These are phyloP conservation scores for Chymomyza caudatula DNA, from an alignment of 2,888 invertebrate genomes.

Conservation along the genomic window DNA sequence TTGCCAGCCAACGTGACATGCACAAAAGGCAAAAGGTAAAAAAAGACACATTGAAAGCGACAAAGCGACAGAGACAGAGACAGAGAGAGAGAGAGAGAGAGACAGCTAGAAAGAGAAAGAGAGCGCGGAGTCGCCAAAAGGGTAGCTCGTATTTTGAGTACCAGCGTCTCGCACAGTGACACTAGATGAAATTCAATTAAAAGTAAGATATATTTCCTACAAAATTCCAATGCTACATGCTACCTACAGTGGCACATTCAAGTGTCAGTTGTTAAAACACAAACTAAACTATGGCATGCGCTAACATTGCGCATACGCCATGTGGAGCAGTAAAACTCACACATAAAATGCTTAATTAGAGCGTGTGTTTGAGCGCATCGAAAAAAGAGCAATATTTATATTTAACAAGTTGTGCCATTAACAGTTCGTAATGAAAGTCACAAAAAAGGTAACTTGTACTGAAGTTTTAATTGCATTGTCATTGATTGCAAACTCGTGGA, in stretches of 20 bases:
- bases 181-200: slow-evolving; percentile 68
- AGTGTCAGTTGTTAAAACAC: slow-evolving; percentile 28
- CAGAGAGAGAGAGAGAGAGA: neutral
- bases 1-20: slow-evolving; percentile 67
- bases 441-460: neutral
- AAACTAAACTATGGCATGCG: slow-evolving; percentile 34
- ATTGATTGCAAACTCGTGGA: neutral
- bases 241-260: neutral
- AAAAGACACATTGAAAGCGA: slow-evolving; percentile 47
- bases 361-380: neutral
- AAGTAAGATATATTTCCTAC: slow-evolving; percentile 60
- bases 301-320: slow-evolving; percentile 51
- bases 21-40: slow-evolving; percentile 45
- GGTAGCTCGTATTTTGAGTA: slow-evolving; percentile 16
- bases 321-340: slow-evolving; percentile 9
- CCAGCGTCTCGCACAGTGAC: slow-evolving; percentile 34
- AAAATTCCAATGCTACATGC: neutral
- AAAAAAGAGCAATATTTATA: neutral
- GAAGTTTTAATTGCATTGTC: neutral
- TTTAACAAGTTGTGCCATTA: neutral
- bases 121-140: neutral
- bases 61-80: neutral
- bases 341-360: slow-evolving; percentile 62
- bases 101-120: neutral
- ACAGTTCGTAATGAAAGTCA: neutral